Conservation (phyloP, 2,797 vertebrate genomes). For the Enteromius viviparus region DNA sequence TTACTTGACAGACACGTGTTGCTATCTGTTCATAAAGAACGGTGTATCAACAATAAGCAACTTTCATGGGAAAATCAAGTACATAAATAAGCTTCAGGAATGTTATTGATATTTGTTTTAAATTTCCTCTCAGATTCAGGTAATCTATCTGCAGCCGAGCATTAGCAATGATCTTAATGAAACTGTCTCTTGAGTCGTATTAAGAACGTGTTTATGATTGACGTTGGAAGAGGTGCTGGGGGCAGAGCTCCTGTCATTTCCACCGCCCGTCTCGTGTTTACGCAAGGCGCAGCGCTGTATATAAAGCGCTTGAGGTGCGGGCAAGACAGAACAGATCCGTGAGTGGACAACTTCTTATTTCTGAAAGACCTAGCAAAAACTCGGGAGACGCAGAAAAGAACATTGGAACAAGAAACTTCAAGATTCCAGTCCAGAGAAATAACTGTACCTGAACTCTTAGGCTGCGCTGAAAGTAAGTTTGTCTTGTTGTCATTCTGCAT, state of each 20-base stretch:
- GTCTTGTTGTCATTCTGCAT: background rate
- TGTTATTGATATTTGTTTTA: background rate
- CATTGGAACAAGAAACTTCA: conserved; percentile 24
- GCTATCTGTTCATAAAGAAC: background rate
- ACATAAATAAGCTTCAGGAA: background rate
- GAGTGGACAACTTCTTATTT: conserved; percentile 43
- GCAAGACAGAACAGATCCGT: conserved; percentile 28
- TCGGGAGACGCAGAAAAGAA: background rate
- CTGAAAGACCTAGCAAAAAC: conserved; percentile 28
- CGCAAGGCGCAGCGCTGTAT: conserved; percentile 54
- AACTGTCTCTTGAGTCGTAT: conserved; percentile 13
- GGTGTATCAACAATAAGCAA: background rate
- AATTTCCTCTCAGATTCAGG: background rate
- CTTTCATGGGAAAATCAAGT: background rate
- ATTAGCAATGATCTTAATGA: conserved; percentile 17
- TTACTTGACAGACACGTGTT: background rate
- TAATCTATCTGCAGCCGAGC: background rate
- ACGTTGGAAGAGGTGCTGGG: conserved; percentile 17
- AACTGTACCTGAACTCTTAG: background rate
- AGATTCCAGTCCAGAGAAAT: conserved; percentile 24
- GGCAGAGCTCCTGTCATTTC: conserved; percentile 29
- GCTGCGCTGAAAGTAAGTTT: conserved; percentile 43
- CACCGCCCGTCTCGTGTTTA: conserved; percentile 37
- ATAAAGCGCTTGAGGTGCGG: conserved; percentile 63
- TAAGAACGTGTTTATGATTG: conserved; percentile 27